These are phyloP conservation scores for Mactra quadrangularis DNA, from an alignment of 1,140 invertebrate species.

Conservation along the genomic window DNA sequence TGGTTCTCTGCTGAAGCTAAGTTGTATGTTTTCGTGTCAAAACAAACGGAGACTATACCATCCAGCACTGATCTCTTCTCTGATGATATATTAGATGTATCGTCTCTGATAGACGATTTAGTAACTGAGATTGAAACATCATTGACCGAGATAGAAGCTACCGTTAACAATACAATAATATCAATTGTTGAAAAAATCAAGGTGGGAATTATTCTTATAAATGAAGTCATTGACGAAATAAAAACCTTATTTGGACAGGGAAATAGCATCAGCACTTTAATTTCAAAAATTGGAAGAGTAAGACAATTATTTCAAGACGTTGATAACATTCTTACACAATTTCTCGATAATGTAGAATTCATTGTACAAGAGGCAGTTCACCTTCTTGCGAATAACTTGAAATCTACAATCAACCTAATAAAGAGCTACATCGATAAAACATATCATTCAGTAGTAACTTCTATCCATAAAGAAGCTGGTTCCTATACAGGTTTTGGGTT, in stretches of 20 bases:
- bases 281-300: not conserved
- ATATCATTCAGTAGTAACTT: not conserved
- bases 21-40: conserved; percentile 3
- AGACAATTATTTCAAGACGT: not conserved
- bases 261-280: not conserved
- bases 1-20: not conserved
- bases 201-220: not conserved
- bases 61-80: not conserved
- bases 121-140: not conserved
- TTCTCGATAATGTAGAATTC: conserved; percentile 16
- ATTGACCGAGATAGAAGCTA: not conserved
- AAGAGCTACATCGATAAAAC: not conserved
- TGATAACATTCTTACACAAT: not conserved
- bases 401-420: not conserved
- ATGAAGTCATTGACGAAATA: not conserved
- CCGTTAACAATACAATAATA: not conserved
- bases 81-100: not conserved
- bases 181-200: not conserved
- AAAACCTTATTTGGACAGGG: not conserved
- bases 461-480: not conserved
- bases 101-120: not conserved
- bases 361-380: not conserved
- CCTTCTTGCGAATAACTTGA: not conserved
- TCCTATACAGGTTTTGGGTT: conserved; percentile 6
- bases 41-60: not conserved